phyloP scores from a whole-genome alignment of 2,888 invertebrate genomes.

The Mythimna lalbum region DNA sequence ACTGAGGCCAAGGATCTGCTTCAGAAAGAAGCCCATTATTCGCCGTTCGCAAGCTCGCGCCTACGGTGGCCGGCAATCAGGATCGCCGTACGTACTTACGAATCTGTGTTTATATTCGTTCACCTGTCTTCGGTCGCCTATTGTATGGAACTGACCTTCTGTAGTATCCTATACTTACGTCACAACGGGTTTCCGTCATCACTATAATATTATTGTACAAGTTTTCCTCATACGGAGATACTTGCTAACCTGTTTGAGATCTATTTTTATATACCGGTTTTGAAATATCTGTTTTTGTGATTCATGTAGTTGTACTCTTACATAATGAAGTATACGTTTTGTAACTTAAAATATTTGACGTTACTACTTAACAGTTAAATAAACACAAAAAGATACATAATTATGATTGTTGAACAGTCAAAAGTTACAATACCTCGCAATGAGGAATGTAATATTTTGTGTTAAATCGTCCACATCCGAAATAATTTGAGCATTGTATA shows the following conservation, averaged over 20 bases:
- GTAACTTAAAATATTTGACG: not conserved
- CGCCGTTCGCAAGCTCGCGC: no score
- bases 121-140: not conserved
- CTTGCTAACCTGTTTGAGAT: slow-evolving; percentile 25
- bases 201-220: slow-evolving; percentile 28
- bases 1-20: no score
- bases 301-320: not conserved
- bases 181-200: slow-evolving; percentile 30
- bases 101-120: no score
- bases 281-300: slow-evolving; percentile 10
- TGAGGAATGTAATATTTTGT: not conserved
- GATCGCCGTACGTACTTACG: no score
- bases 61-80: no score
- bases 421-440: not conserved
- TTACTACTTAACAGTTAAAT: not conserved
- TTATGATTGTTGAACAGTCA: not conserved
- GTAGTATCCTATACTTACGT: slow-evolving; percentile 12
- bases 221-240: slow-evolving; percentile 50
- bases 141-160: slow-evolving; percentile 4
- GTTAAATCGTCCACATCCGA: slow-evolving; percentile 8
- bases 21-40: no score
- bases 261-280: slow-evolving; percentile 23
- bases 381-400: not conserved
- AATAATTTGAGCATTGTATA: slow-evolving; percentile 14
- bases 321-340: slow-evolving; percentile 14